Percentiles rank a stretch among this genome's conserved stretches.
Conservation (phyloP, 2,113 vertebrate genomes). For the Petaurus breviceps region DNA sequence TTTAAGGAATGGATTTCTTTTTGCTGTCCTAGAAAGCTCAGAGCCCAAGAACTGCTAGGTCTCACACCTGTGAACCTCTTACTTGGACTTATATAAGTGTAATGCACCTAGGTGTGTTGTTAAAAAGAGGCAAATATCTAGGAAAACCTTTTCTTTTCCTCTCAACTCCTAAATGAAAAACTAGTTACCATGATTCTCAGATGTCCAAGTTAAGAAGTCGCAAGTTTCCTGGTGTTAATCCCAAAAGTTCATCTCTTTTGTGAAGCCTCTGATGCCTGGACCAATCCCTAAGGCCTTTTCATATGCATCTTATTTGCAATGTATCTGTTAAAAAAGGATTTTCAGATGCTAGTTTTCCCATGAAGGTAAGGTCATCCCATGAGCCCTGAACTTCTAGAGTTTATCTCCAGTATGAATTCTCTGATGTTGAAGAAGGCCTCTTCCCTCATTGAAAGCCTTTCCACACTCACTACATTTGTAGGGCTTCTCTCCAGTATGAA, state of each 20-base stretch:
- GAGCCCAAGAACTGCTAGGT: background rate
- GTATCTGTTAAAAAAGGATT: constrained; percentile 84
- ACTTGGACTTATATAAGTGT: background rate
- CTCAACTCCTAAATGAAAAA: background rate
- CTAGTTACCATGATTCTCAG: too few relatives aligned
- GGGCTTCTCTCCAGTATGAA: constrained; percentile 88
- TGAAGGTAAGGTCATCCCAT: constrained; percentile 85
- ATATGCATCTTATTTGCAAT: constrained; percentile 72
- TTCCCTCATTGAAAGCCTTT: constrained; percentile 89
- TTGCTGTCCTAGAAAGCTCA: background rate
- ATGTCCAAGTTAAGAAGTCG: background rate
- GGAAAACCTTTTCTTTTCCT: background rate
- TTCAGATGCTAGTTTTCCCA: constrained; percentile 84
- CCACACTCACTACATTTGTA: constrained; percentile 89
- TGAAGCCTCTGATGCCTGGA: constrained; percentile 72
- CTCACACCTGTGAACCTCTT: background rate
- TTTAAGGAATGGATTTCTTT: background rate
- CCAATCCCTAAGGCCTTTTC: constrained; percentile 72
- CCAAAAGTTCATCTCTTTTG: constrained; percentile 68
- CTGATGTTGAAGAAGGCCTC: constrained; percentile 81
- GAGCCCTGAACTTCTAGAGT: constrained; percentile 81
- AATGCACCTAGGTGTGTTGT: background rate
- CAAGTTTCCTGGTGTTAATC: background rate
- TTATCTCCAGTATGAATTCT: constrained; percentile 49
- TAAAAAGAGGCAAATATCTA: background rate